These are phyloP conservation scores for Otolemur crassicaudatus DNA, from an alignment of 2,797 vertebrate species.

Conservation along the genomic window DNA sequence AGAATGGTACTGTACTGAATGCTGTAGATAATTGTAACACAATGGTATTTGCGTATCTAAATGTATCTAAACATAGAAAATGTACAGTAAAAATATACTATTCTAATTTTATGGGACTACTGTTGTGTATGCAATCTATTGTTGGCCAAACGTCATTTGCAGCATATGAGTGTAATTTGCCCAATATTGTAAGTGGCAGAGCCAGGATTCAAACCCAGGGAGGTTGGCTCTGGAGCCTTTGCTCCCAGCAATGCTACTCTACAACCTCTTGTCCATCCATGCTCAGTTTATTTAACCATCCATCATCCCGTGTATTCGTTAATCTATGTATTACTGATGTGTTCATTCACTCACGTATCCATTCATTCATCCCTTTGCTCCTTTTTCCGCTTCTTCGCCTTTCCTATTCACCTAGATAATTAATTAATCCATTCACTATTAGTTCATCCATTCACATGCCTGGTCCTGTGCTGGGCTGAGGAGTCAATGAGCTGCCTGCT, in stretches of 20 bases:
- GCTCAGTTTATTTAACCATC: neutral
- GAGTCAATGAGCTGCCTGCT: neutral
- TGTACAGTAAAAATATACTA: neutral
- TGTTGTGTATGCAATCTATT: neutral
- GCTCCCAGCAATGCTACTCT: fast-evolving
- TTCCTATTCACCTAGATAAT: conserved; percentile 53
- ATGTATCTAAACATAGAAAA: neutral
- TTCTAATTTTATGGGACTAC: neutral
- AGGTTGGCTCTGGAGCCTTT: neutral
- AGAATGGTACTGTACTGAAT: neutral
- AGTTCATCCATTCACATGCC: neutral
- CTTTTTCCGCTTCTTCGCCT: neutral
- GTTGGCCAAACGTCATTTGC: neutral
- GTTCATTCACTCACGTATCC: neutral
- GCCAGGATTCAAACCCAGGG: neutral
- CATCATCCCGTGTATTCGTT: neutral
- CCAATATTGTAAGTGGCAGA: neutral
- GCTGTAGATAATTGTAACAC: neutral
- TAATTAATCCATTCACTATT: conserved; percentile 40
- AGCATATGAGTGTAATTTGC: neutral
- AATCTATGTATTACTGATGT: neutral
- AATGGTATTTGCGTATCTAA: neutral
- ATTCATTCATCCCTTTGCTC: conserved; percentile 41
- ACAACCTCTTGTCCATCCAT: neutral
- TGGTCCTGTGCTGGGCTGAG: neutral